A percentile compares a stretch with the other conserved stretches of the same genome.
Evolutionary conservation across 2,888 invertebrate species (phyloP).

Genomic region (Ornithoptera priamus): DNA sequence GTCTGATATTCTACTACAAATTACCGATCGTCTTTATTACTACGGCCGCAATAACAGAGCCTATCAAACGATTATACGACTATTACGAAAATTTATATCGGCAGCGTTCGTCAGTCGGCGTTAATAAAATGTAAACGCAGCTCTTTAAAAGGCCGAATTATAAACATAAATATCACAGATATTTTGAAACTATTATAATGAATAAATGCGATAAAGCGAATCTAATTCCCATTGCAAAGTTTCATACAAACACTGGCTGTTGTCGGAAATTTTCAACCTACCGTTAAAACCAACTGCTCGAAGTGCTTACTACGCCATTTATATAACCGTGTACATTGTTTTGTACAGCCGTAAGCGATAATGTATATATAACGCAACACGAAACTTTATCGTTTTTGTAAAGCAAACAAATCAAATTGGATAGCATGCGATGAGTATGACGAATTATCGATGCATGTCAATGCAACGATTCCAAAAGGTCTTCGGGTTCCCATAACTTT

Average conservation of each 20-base stretch:
- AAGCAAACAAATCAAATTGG: constrained; percentile 18
- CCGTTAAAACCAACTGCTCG: constrained; percentile 18
- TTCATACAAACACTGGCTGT: constrained; percentile 24
- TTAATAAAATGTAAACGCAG: constrained; percentile 13
- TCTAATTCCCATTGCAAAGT: constrained; percentile 35
- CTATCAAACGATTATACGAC: constrained; percentile 1
- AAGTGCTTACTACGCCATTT: not conserved
- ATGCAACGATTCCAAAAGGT: constrained; percentile 62
- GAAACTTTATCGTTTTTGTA: constrained; percentile 6
- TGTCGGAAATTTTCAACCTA: constrained; percentile 20
- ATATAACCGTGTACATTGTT: constrained; percentile 9
- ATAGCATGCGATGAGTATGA: constrained; percentile 31
- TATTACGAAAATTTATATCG: constrained; percentile 2
- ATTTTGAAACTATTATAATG: constrained; percentile 22
- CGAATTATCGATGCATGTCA: constrained; percentile 56
- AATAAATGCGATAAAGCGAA: constrained; percentile 23
- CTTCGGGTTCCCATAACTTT: constrained; percentile 69
- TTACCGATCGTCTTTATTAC: not conserved
- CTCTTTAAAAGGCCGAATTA: constrained; percentile 10
- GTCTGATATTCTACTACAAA: not conserved
- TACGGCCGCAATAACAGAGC: not conserved
- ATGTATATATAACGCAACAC: constrained; percentile 4
- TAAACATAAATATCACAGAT: constrained; percentile 16
- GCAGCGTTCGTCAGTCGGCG: not conserved
- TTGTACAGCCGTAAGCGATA: constrained; percentile 1